These are phyloP conservation scores for Poecilia latipinna DNA, from an alignment of 2,113 vertebrate genomes.

Conservation along the genomic window DNA sequence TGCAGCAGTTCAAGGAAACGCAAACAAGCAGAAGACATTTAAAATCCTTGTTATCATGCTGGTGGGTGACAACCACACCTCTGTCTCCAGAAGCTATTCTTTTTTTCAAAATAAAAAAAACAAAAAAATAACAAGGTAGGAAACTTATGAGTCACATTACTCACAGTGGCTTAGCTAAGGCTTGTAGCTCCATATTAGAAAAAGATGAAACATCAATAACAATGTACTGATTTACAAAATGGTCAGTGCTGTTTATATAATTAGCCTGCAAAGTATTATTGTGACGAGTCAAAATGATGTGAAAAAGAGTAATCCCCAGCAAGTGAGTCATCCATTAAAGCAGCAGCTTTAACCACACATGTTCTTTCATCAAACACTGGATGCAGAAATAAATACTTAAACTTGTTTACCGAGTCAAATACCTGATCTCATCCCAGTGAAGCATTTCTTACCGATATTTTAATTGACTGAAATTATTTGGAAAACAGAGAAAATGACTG, in stretches of 20 bases:
- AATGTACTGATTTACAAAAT: background rate
- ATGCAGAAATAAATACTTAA: no score
- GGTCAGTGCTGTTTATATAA: background rate
- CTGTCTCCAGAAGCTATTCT: background rate
- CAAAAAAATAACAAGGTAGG: background rate
- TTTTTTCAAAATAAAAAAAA: background rate
- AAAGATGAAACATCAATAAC: background rate
- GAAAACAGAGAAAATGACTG: constrained; percentile 14
- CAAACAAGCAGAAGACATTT: background rate
- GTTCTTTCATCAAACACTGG: no score
- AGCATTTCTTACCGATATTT: no score
- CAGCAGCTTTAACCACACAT: no score
- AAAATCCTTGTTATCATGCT: background rate
- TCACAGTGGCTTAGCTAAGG: background rate
- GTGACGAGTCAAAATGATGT: background rate
- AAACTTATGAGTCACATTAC: background rate
- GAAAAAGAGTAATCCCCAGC: no score
- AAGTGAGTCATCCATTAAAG: no score
- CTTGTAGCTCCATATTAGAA: background rate
- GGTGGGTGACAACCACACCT: background rate
- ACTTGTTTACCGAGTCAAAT: no score
- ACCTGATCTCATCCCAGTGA: no score
- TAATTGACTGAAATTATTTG: background rate
- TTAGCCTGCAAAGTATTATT: background rate
- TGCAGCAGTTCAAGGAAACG: background rate